These are phyloP conservation scores for Corythaixoides concolor DNA, from an alignment of 2,113 vertebrate genomes.

Conservation along the genomic window DNA sequence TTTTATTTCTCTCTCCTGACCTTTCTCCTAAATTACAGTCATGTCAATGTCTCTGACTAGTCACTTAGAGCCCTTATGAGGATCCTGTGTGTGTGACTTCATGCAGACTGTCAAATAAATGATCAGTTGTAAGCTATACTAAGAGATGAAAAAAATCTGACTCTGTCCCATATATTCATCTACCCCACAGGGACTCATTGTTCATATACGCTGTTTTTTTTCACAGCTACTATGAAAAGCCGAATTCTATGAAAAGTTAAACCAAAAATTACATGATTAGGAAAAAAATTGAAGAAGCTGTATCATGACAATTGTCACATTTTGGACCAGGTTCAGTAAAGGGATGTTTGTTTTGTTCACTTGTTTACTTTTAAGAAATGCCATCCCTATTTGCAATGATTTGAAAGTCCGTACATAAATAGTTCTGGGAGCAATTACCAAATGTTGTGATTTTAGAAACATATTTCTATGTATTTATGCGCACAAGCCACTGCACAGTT, in stretches of 20 bases:
- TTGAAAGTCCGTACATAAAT: neutral
- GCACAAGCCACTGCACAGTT: neutral
- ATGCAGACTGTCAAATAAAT: neutral
- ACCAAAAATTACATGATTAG: neutral
- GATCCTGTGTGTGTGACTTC: neutral
- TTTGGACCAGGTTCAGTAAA: neutral
- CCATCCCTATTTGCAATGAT: neutral
- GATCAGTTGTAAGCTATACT: neutral
- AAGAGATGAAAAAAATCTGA: neutral
- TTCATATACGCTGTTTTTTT: neutral
- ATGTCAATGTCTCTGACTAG: neutral
- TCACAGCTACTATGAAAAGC: neutral
- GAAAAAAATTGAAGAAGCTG: neutral
- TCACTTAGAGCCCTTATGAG: neutral
- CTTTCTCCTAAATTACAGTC: neutral
- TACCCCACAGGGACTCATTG: neutral
- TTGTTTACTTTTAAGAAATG: constrained; percentile 6
- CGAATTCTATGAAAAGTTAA: neutral
- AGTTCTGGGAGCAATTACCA: neutral
- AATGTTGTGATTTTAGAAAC: neutral
- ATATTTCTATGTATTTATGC: neutral
- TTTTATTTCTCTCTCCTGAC: neutral
- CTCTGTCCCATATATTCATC: neutral
- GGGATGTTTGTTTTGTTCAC: neutral
- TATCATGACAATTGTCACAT: neutral